Percentiles rank a stretch among this genome's conserved stretches.
These are phyloP conservation scores for Platysteira castanea DNA, from an alignment of 2,113 vertebrate genomes.

Conservation along the genomic window DNA sequence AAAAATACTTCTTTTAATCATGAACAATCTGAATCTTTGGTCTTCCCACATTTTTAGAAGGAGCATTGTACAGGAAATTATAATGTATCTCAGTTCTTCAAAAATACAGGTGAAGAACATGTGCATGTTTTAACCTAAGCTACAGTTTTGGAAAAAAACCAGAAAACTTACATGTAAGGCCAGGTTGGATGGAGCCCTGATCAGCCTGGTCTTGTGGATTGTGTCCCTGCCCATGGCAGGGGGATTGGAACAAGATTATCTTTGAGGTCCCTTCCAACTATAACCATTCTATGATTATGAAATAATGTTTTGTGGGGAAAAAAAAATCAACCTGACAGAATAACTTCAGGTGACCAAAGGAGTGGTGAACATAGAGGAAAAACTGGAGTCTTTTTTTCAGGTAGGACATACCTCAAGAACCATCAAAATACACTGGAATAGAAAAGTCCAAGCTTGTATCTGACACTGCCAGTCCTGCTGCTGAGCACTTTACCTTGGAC, in stretches of 20 bases:
- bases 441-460: background rate
- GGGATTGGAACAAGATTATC: background rate
- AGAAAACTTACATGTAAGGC: background rate
- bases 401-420: background rate
- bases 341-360: background rate
- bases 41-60: background rate
- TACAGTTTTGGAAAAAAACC: background rate
- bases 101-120: background rate
- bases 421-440: background rate
- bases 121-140: background rate
- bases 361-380: background rate
- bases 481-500: slow-evolving; percentile 25
- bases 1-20: background rate
- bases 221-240: background rate
- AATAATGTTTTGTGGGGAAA: background rate
- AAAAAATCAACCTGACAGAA: background rate
- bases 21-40: background rate
- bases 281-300: background rate
- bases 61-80: background rate
- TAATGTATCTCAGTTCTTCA: background rate
- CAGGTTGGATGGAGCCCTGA: background rate
- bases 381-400: background rate
- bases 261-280: background rate
- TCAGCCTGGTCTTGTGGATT: background rate
- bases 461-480: slow-evolving; percentile 43